Evolutionary conservation across 2,797 vertebrate species (phyloP).

Genomic region (Eospalax fontanierii): DNA sequence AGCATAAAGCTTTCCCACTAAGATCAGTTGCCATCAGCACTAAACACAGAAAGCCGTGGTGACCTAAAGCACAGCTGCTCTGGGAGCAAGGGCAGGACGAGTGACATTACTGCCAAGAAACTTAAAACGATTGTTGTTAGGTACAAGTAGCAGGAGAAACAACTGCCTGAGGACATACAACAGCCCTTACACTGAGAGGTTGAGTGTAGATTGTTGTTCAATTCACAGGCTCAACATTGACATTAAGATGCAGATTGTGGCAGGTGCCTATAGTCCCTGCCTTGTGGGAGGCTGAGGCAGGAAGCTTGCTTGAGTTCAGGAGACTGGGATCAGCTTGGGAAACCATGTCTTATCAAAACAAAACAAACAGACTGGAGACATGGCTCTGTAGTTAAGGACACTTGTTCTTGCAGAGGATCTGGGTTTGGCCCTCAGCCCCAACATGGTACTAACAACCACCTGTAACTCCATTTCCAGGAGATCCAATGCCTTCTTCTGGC

Average conservation of each 20-base stretch:
- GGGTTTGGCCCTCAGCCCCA: too few species aligned
- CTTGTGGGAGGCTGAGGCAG: not conserved
- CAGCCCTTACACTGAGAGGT: too few species aligned
- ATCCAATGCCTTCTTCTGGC: too few species aligned
- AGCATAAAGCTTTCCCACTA: not conserved
- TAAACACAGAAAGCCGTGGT: not conserved
- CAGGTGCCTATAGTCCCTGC: not conserved
- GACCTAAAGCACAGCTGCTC: too few species aligned
- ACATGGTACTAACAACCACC: too few species aligned
- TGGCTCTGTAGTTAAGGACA: too few species aligned
- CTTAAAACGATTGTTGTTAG: not conserved
- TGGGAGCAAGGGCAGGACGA: not conserved
- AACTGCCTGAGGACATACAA: not conserved
- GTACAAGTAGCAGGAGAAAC: not conserved
- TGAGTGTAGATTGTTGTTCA: too few species aligned
- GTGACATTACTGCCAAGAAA: not conserved
- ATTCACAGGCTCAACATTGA: too few species aligned
- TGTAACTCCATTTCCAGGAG: too few species aligned
- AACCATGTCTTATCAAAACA: not conserved
- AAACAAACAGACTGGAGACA: too few species aligned
- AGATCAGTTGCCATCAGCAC: not conserved
- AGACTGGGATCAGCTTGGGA: not conserved
- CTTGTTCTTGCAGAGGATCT: too few species aligned
- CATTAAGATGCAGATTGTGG: too few species aligned
- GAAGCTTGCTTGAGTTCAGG: not conserved